Evolutionary conservation across 2,888 invertebrate species (phyloP), one percentile per base, ranked within the genome.

Genomic region (Epinotia bilunana): DNA sequence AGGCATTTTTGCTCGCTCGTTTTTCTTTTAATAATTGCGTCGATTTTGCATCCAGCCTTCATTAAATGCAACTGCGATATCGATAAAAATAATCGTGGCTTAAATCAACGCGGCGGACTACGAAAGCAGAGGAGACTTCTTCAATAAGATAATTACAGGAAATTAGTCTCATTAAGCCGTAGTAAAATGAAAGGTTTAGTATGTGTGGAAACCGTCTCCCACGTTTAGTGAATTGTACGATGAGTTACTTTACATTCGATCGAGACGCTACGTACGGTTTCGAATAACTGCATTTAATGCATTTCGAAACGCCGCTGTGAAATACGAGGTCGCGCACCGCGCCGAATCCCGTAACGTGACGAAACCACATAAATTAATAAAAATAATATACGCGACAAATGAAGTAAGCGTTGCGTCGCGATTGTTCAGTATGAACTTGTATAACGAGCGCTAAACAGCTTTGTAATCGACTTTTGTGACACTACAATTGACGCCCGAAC

Each of bases 251-350:
- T 87, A 86, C 87, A 88, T 87, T 86, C 85, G 88, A 88, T 89
- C 86, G 84, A 81, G 81, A 81, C 81, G 79, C 82, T 81, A 87
- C 84, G 78, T 77, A 78, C 77, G 74, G 76, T 78, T 78, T 78
- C 69, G 65, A 72, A 75, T 77, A 88, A 89, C 89, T 91, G 93
- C 93, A 92, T 91, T 93, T 86, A 92, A 92, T 93, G 91, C 93
- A 91, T 94, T 93, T 94, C 93, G 93, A 91, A 91, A 94, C 89
- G 92, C 90, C 90, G 89, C 90, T 90, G 88, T 90, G 92, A 89
- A 90, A 90, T 87, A 87, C 92, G 93, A 93, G 93, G 92, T 88
- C 93, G 91, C 83, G 83, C 83, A 87, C 89, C 85, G 90, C 91
- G 89, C 92, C 85, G 88, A 89, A 91, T 89, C 90, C 89, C 84